A percentile compares a stretch with the other conserved stretches of the same genome.
phyloP scores from a whole-genome alignment of 2,888 invertebrate genomes.

The Acanthosepion pharaonis region DNA sequence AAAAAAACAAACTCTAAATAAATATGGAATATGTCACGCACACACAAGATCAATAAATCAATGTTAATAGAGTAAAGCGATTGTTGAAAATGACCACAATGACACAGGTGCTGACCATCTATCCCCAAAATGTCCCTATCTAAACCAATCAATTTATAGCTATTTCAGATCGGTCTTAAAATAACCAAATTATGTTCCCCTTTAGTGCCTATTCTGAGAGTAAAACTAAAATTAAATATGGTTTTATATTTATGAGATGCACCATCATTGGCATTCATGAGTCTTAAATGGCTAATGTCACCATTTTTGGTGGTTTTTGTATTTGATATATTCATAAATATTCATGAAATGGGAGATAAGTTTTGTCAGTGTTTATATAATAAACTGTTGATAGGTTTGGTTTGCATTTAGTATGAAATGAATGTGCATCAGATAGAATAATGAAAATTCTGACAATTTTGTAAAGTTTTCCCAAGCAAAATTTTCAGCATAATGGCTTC shows the following conservation, averaged over 20 bases:
- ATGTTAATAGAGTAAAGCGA: background rate
- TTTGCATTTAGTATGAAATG: background rate
- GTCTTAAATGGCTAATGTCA: background rate
- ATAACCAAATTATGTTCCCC: background rate
- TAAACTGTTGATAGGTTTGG: background rate
- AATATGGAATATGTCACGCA: too few relatives aligned
- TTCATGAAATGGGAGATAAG: background rate
- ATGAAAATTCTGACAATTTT: background rate
- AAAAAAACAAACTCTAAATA: too few relatives aligned
- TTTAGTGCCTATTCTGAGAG: background rate
- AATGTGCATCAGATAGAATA: background rate
- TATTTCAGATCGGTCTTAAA: background rate
- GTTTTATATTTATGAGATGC: conserved; percentile 3
- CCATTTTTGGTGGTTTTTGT: background rate
- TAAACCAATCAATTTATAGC: background rate
- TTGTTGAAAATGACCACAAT: background rate
- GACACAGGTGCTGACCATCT: background rate
- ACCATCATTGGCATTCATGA: background rate
- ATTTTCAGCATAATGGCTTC: background rate
- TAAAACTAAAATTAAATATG: background rate
- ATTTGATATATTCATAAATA: background rate
- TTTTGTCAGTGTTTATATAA: background rate
- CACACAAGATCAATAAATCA: background rate
- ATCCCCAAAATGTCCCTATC: background rate
- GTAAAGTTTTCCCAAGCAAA: background rate